Evolutionary conservation across 2,888 invertebrate genomes (phyloP).

Genomic region (Ormyrus rosae): DNA sequence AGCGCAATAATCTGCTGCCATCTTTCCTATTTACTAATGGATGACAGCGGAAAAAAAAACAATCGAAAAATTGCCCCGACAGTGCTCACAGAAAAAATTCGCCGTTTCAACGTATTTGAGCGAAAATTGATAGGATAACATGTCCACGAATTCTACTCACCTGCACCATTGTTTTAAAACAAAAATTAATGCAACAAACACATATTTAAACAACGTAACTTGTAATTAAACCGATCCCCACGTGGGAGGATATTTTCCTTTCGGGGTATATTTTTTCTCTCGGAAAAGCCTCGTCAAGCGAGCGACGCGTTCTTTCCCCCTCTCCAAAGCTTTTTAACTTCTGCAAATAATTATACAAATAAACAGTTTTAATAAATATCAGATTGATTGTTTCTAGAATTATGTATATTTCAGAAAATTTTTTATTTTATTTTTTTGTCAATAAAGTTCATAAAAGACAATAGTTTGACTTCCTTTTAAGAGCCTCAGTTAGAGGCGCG

Average conservation of each 20-base stretch:
- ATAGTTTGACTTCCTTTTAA: constrained; percentile 52
- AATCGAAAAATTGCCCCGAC: constrained; percentile 72
- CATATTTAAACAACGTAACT: constrained; percentile 75
- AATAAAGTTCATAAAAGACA: constrained; percentile 31
- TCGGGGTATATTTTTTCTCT: constrained; percentile 74
- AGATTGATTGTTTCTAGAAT: constrained; percentile 9
- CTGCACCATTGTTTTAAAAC: constrained; percentile 74
- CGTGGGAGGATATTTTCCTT: constrained; percentile 76
- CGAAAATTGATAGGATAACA: constrained; percentile 54
- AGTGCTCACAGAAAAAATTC: constrained; percentile 67
- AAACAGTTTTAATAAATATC: background rate
- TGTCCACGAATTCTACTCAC: constrained; percentile 68
- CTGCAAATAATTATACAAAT: background rate
- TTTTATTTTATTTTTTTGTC: background rate
- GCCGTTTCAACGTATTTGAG: constrained; percentile 52
- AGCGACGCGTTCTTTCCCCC: constrained; percentile 57
- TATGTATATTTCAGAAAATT: background rate
- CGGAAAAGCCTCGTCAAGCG: constrained; percentile 73
- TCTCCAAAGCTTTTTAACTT: constrained; percentile 6
- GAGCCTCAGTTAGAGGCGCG: constrained; percentile 59
- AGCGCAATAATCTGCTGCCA: constrained; percentile 76
- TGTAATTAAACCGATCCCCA: constrained; percentile 74
- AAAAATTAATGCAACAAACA: constrained; percentile 74
- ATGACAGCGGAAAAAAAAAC: constrained; percentile 74
- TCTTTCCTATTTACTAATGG: constrained; percentile 76